phyloP scores from a whole-genome alignment of 1,140 invertebrate genomes.

The Pseudobourletiella spinata region DNA sequence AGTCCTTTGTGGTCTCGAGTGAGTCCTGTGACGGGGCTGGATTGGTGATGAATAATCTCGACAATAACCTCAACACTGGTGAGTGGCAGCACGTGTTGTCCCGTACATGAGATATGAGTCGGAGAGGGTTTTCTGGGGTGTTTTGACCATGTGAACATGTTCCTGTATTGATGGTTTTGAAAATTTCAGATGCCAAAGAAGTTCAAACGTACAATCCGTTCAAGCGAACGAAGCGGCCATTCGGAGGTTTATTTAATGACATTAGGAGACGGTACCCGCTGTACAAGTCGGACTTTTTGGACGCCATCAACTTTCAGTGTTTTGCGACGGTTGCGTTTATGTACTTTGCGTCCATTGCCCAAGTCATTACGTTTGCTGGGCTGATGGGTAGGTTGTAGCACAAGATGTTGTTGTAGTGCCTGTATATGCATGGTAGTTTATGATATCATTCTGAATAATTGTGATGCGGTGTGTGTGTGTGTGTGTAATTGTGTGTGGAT shows the following conservation, averaged over 20 bases:
- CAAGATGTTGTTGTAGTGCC: too few relatives aligned
- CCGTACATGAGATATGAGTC: too few relatives aligned
- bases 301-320: conserved; percentile 79
- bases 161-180: neutral
- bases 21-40: conserved; percentile 25
- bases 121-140: too few relatives aligned
- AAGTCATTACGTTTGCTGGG: conserved; percentile 91
- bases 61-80: neutral
- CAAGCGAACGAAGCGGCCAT: conserved; percentile 60
- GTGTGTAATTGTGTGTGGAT: neutral
- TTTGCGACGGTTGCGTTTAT: conserved; percentile 86
- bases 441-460: too few relatives aligned
- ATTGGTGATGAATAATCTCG: conserved; percentile 21
- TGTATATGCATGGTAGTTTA: too few relatives aligned
- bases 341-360: conserved; percentile 90
- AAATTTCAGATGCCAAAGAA: neutral
- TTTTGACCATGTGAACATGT: too few relatives aligned
- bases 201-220: conserved; percentile 53
- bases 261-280: conserved; percentile 72
- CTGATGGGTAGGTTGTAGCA: conserved; percentile 66
- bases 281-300: conserved; percentile 77
- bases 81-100: too few relatives aligned
- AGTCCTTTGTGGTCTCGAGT: conserved; percentile 15
- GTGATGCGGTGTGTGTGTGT: neutral
- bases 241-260: conserved; percentile 81